These are phyloP conservation scores for Amphiprion clarkii DNA, from an alignment of 2,797 vertebrate genomes.

Conservation along the genomic window DNA sequence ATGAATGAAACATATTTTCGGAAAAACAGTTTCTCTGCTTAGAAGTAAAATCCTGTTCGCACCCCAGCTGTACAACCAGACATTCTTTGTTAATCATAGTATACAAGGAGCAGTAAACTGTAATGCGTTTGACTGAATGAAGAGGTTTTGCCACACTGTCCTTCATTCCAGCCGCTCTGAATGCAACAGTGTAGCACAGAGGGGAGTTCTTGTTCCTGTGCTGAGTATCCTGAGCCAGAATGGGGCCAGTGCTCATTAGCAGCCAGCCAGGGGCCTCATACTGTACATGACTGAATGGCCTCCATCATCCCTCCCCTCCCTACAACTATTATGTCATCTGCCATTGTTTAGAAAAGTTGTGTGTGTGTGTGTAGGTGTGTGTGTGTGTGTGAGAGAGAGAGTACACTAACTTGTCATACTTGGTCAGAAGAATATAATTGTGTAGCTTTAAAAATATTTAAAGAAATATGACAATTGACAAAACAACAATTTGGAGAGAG, in stretches of 20 bases:
- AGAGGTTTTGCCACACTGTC: neutral
- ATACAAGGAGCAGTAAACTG: neutral
- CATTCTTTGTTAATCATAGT: neutral
- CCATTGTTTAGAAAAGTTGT: slow-evolving; percentile 56
- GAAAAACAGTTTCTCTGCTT: no score
- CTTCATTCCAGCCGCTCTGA: slow-evolving; percentile 38
- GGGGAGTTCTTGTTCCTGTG: slow-evolving; percentile 36
- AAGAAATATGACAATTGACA: no score
- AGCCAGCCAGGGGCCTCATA: slow-evolving; percentile 53
- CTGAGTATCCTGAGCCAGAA: slow-evolving; percentile 51
- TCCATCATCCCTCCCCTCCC: slow-evolving; percentile 27
- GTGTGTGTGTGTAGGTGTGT: slow-evolving; percentile 12
- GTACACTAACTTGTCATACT: no score
- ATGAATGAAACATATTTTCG: no score
- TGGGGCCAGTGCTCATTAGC: slow-evolving; percentile 75
- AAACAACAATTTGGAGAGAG: no score
- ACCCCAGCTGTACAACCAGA: neutral
- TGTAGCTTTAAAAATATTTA: no score
- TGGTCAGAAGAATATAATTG: no score
- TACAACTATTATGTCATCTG: slow-evolving; percentile 70
- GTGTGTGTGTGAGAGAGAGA: neutral
- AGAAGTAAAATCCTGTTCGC: no score
- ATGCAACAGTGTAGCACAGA: slow-evolving; percentile 32
- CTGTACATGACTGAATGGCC: slow-evolving; percentile 65
- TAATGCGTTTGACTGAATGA: slow-evolving; percentile 11